Base-by-base conservation (phyloP, 53 echinoderm and acorn worm genomes). In the Astropecten irregularis region DNA sequence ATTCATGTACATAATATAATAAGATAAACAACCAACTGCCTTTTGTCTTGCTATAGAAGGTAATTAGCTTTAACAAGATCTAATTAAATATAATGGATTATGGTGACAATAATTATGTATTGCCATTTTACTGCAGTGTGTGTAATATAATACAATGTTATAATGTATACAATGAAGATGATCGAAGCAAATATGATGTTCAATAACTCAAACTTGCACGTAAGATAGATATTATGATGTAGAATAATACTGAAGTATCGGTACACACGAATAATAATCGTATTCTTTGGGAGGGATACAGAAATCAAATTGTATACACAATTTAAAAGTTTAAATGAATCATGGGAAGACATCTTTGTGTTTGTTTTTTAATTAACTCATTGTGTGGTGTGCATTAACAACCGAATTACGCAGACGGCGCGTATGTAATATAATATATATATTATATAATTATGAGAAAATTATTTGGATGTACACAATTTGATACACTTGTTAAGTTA, bases 401-500 rank as follows among this genome's bases (percentile, higher is more conserved):
- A 37, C 9, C 7, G 38, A 30, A 28, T 8, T 19, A 65, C 36
- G 40, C 47, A 46, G 26, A 46, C 20, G 18, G 28, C n/a, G 67
- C 58, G 40, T 76, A 58, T 76, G 40, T 76, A 27, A 76, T n/a
- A n/a, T n/a, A n/a, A n/a, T n/a, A n/a, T n/a, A n/a, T n/a, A n/a
- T n/a, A 42, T 8, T 42, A 42, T 57, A 76, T 58, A 28, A 4
- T 21, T 4, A 58, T 76, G 76, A 76, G 76, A 56, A 76, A 37
- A 76, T n/a, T 61, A 62, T 79, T 79, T 79, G 42, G 59, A 62
- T 60, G 79, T 79, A 69, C 49, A 8, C 14, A 46, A 65, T 79
- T 79, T 79, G 79, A 79, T 79, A 62, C 42, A 42, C 79, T 79
- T 62, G 47, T 79, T 79, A 46, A 62, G 31, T 62, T 76, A 59